These are phyloP conservation scores for Polypterus bichir DNA, from an alignment of 2,113 vertebrate species.

Conservation along the genomic window DNA sequence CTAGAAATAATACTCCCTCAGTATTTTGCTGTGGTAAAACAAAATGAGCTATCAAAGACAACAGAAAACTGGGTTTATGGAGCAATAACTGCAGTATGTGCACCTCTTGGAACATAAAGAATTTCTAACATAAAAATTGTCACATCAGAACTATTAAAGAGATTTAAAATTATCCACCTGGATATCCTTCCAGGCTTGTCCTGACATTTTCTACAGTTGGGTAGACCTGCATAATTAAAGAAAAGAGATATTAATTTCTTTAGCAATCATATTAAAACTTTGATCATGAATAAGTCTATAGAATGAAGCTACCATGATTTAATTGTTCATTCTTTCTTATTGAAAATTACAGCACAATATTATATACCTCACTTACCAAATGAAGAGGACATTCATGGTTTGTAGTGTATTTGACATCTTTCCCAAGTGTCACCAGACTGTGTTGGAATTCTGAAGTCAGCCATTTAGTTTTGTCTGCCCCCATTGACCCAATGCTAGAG, in stretches of 20 bases:
- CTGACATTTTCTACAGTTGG: constrained; percentile 89
- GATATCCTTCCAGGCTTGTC: constrained; percentile 89
- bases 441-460: constrained; percentile 78
- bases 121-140: constrained; percentile 4
- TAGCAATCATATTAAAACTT: no score
- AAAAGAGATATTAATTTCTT: not conserved
- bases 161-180: constrained; percentile 51
- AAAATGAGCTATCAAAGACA: no score
- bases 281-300: no score
- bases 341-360: no score
- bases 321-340: no score
- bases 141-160: not conserved
- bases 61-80: no score
- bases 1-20: no score
- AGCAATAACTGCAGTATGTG: no score
- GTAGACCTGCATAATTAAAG: constrained; percentile 58
- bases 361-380: constrained; percentile 48
- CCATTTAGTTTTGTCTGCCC: constrained; percentile 82
- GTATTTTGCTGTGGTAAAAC: no score
- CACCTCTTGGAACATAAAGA: not conserved
- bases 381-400: constrained; percentile 49
- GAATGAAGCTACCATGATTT: no score
- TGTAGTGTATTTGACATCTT: constrained; percentile 15
- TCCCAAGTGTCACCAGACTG: constrained; percentile 59
- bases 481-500: constrained; percentile 93